Evolutionary conservation across 2,797 vertebrate genomes (phyloP).

Genomic region (Podarcis lilfordi): DNA sequence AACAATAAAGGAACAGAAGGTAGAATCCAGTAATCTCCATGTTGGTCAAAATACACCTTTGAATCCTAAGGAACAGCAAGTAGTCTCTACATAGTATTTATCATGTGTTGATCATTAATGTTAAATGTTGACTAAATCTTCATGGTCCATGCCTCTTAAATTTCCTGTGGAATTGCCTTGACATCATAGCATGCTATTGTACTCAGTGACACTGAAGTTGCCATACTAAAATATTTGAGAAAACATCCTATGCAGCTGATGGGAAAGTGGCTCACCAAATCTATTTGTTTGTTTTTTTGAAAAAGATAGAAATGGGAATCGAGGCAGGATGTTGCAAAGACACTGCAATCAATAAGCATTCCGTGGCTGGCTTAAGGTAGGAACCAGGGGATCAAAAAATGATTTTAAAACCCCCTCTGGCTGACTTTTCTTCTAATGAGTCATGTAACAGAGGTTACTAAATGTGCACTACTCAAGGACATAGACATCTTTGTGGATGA

Average conservation of each 20-base stretch:
- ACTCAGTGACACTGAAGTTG: slow-evolving; percentile 41
- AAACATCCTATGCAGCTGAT: slow-evolving; percentile 29
- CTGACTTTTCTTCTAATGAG: slow-evolving; percentile 4
- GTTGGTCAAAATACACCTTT: neutral
- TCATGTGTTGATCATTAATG: slow-evolving; percentile 45
- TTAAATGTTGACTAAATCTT: slow-evolving; percentile 26
- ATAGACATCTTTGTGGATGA: slow-evolving; percentile 38
- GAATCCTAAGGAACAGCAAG: neutral
- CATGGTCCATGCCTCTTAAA: slow-evolving; percentile 34
- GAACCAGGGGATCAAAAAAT: slow-evolving; percentile 28
- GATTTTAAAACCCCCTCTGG: neutral
- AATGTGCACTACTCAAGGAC: neutral
- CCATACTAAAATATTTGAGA: slow-evolving; percentile 47
- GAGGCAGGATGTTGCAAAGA: slow-evolving; percentile 23
- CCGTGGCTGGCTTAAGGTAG: neutral
- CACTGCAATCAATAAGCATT: slow-evolving; percentile 46
- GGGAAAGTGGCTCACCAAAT: slow-evolving; percentile 24
- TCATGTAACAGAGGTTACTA: neutral
- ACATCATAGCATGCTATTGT: slow-evolving; percentile 4
- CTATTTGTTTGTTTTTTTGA: neutral
- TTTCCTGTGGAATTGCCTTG: slow-evolving; percentile 52
- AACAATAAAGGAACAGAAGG: neutral
- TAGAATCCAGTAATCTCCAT: neutral
- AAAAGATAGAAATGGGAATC: slow-evolving; percentile 38
- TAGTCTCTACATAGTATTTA: slow-evolving; percentile 33